These are phyloP conservation scores for Sphinx pinastri DNA, from an alignment of 2,888 invertebrate species.

Conservation along the genomic window DNA sequence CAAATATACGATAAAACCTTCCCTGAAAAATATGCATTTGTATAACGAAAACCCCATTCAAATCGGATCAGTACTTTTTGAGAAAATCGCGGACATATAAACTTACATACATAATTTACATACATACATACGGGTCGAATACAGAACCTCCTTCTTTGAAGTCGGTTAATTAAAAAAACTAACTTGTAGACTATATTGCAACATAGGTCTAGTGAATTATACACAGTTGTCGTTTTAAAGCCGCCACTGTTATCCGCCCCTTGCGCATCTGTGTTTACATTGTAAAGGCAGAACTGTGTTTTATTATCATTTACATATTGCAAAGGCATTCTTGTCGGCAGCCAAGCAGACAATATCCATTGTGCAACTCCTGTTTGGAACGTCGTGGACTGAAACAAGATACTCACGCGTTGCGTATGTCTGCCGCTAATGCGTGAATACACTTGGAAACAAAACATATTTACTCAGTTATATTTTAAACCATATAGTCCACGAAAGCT, in stretches of 20 bases:
- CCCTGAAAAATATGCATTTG: no score
- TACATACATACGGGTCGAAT: no score
- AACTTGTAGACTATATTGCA: neutral
- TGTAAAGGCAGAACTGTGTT: constrained; percentile 59
- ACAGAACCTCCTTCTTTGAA: no score
- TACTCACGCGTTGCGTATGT: constrained; percentile 41
- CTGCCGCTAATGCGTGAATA: constrained; percentile 3
- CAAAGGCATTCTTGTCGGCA: constrained; percentile 66
- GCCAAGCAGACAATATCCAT: constrained; percentile 71
- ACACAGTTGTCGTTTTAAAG: constrained; percentile 18
- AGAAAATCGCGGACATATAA: no score
- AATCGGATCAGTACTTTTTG: no score
- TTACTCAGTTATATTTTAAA: neutral
- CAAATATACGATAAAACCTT: no score
- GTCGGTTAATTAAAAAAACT: no score
- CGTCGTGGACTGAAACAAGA: constrained; percentile 61
- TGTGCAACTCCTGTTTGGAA: constrained; percentile 61
- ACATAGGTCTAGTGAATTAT: neutral
- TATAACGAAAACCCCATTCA: no score
- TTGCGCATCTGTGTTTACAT: constrained; percentile 53
- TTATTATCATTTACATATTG: constrained; percentile 58
- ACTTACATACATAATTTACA: no score
- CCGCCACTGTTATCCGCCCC: constrained; percentile 28
- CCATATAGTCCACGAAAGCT: no score
- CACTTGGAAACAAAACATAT: constrained; percentile 2